Evolutionary conservation across 2,797 vertebrate genomes (phyloP).

Genomic region (Macroramphosus scolopax): DNA sequence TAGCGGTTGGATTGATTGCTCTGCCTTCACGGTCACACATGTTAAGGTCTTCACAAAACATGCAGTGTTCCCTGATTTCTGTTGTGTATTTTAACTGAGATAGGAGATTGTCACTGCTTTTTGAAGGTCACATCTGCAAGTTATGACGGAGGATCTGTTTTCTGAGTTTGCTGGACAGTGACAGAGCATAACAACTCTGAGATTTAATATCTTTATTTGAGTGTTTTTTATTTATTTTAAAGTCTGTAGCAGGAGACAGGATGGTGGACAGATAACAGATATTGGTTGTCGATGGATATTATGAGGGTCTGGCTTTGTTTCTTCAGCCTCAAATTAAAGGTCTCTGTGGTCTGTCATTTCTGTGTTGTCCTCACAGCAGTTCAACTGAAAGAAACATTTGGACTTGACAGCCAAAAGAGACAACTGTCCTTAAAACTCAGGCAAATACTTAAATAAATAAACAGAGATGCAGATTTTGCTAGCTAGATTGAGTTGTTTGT

Average conservation of each 20-base stretch:
- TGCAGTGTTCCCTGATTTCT: slow-evolving; percentile 51
- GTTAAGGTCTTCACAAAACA: slow-evolving; percentile 38
- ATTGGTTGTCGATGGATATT: slow-evolving; percentile 19
- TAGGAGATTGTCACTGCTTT: slow-evolving; percentile 40
- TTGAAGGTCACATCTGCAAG: slow-evolving; percentile 53
- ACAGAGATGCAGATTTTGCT: too few species aligned
- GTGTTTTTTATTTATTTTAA: slow-evolving; percentile 11
- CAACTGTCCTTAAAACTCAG: slow-evolving; percentile 33
- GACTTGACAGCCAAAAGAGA: slow-evolving; percentile 23
- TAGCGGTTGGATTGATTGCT: slow-evolving; percentile 57
- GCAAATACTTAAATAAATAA: too few species aligned
- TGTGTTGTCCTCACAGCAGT: slow-evolving; percentile 35
- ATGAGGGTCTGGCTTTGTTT: slow-evolving; percentile 20
- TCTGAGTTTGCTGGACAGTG: slow-evolving; percentile 10
- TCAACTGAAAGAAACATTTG: slow-evolving; percentile 29
- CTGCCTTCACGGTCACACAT: slow-evolving; percentile 52
- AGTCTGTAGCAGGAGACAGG: neutral
- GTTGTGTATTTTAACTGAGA: slow-evolving; percentile 42
- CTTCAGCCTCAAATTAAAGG: slow-evolving; percentile 51
- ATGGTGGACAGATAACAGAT: slow-evolving; percentile 18
- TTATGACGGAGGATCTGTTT: slow-evolving; percentile 20
- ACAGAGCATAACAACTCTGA: too few species aligned
- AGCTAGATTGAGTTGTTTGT: too few species aligned
- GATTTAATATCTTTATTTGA: neutral
- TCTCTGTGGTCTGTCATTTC: slow-evolving; percentile 46